A percentile compares a stretch with the other conserved stretches of the same genome.
Conservation (phyloP, 2,113 vertebrate species). For the Chlorodrepanis virens region DNA sequence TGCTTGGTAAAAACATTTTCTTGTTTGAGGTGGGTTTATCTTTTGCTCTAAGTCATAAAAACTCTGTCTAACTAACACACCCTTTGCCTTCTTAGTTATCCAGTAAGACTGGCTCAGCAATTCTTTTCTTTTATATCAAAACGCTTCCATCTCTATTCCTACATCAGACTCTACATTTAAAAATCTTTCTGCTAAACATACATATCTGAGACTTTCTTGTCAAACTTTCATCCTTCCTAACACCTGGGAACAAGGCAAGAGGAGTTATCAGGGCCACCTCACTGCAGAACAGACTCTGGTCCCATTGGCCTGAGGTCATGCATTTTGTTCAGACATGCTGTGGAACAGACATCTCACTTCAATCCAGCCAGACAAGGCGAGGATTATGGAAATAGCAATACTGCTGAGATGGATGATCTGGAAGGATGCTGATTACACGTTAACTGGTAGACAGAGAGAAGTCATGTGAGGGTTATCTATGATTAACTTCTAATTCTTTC, state of each 20-base stretch:
- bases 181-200: too few species aligned
- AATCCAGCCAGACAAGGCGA: not conserved
- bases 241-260: not conserved
- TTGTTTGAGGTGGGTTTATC: too few species aligned
- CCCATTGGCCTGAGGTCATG: accelerated
- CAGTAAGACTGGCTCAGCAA: too few species aligned
- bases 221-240: too few species aligned
- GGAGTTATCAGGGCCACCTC: not conserved
- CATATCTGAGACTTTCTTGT: too few species aligned
- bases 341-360: not conserved
- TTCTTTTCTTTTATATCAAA: too few species aligned
- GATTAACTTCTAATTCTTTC: conserved; percentile 48
- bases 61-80: too few species aligned
- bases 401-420: not conserved
- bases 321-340: not conserved
- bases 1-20: too few species aligned
- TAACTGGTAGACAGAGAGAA: not conserved
- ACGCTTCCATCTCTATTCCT: too few species aligned
- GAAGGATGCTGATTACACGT: not conserved
- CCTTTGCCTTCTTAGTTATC: too few species aligned
- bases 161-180: too few species aligned
- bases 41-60: too few species aligned
- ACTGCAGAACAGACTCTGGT: not conserved
- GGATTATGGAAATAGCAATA: not conserved
- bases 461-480: not conserved